Percentiles rank a stretch among this genome's conserved stretches.
phyloP scores from a whole-genome alignment of 2,113 vertebrate genomes.

The Riparia riparia region DNA sequence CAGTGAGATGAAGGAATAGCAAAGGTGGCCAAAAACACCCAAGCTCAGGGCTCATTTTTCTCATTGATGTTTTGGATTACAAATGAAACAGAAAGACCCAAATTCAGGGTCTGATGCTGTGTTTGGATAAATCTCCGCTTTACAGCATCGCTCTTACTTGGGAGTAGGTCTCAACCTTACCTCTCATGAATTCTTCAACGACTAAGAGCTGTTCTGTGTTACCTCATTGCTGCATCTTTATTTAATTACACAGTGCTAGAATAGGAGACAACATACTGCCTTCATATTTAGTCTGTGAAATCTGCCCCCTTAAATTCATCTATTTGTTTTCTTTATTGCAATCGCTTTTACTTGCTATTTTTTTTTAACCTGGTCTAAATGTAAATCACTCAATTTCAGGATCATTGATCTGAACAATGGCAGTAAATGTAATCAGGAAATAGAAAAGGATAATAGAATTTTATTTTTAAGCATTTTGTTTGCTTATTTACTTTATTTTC shows the following conservation, averaged over 20 bases:
- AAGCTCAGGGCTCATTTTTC: background rate
- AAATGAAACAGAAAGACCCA: background rate
- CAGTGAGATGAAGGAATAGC: background rate
- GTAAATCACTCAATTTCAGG: background rate
- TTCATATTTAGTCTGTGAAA: background rate
- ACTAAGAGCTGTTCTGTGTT: background rate
- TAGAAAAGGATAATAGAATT: background rate
- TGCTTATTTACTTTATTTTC: background rate
- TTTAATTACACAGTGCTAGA: background rate
- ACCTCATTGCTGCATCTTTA: background rate
- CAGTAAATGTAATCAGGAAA: slow-evolving; percentile 19
- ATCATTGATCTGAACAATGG: background rate
- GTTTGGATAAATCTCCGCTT: background rate
- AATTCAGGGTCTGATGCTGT: background rate
- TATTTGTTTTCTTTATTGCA: background rate
- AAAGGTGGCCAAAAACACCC: background rate
- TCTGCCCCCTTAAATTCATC: background rate
- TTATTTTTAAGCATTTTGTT: background rate
- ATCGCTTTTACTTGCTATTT: background rate
- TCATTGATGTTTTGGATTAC: background rate
- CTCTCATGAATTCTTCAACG: background rate
- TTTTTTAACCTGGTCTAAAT: background rate
- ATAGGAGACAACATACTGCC: background rate
- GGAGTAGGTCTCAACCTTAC: background rate
- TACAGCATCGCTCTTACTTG: background rate